Percentiles rank a stretch among this genome's conserved stretches.
These are phyloP conservation scores for Zaprionus tsacasi DNA, from an alignment of 1,140 invertebrate genomes.

Conservation along the genomic window DNA sequence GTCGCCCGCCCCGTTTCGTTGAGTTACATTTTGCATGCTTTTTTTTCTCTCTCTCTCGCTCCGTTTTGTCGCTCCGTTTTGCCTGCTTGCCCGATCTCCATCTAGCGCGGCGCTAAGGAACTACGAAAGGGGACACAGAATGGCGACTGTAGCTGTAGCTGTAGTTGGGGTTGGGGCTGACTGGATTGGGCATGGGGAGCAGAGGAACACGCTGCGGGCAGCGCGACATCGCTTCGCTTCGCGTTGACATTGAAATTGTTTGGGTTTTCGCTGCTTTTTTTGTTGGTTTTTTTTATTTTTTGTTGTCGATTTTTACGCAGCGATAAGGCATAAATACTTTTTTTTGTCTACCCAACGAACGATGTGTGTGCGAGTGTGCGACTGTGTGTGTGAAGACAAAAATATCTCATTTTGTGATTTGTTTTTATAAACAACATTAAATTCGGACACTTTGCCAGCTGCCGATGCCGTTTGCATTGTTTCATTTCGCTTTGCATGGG, in stretches of 20 bases:
- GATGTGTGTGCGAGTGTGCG: not conserved
- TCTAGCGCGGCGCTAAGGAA: slow-evolving; percentile 24
- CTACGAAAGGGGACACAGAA: not conserved
- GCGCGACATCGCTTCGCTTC: slow-evolving; percentile 16
- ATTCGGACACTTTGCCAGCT: slow-evolving; percentile 54
- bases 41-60: slow-evolving; percentile 9
- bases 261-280: slow-evolving; percentile 48
- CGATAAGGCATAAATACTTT: slow-evolving; percentile 77
- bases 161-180: not conserved
- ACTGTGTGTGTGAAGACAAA: slow-evolving; percentile 36
- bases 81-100: slow-evolving; percentile 60
- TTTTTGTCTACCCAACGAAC: slow-evolving; percentile 43
- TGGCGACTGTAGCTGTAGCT: not conserved
- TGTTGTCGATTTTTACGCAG: slow-evolving; percentile 74
- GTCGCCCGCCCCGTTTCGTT: no score
- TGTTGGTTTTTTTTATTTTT: slow-evolving; percentile 54
- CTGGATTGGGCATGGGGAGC: not conserved
- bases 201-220: not conserved
- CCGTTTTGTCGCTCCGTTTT: slow-evolving; percentile 63
- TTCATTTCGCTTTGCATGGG: slow-evolving; percentile 15
- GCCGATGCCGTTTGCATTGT: slow-evolving; percentile 40
- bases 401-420: slow-evolving; percentile 63
- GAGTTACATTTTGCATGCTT: slow-evolving; percentile 63
- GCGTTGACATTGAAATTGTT: slow-evolving; percentile 82
- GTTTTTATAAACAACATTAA: slow-evolving; percentile 72